phyloP scores from a whole-genome alignment of 2,888 invertebrate species.

The Sialis lutaria region DNA sequence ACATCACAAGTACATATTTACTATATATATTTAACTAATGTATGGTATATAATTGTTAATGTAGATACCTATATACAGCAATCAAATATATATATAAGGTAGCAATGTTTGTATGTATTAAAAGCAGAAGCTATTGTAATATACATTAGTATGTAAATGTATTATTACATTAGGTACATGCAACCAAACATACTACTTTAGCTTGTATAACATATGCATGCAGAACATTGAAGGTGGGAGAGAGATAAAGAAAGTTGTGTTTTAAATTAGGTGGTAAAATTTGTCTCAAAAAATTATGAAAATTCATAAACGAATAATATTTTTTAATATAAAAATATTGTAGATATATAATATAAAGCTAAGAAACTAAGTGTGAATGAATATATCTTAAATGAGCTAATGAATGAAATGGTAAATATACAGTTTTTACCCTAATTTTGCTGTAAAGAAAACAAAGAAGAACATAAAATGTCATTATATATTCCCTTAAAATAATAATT shows the following conservation, averaged over 20 bases:
- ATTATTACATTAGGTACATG: background rate
- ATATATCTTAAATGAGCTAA: background rate
- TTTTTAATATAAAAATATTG: background rate
- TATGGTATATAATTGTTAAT: too few relatives aligned
- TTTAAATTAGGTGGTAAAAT: constrained; percentile 2
- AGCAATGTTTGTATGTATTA: too few relatives aligned
- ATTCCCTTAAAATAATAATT: too few relatives aligned
- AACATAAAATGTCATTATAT: too few relatives aligned
- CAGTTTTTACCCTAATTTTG: background rate
- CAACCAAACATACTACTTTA: background rate
- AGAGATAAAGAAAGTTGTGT: constrained; percentile 4
- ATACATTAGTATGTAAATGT: too few relatives aligned
- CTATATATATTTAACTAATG: too few relatives aligned
- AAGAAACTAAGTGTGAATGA: too few relatives aligned
- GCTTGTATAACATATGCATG: background rate
- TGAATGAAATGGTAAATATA: background rate
- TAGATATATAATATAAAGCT: background rate
- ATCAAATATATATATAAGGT: too few relatives aligned
- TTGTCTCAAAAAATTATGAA: background rate
- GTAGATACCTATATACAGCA: too few relatives aligned
- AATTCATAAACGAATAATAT: background rate
- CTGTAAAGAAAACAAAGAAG: too few relatives aligned
- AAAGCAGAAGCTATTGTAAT: too few relatives aligned
- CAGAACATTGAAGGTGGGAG: background rate
- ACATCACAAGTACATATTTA: too few relatives aligned